These are phyloP conservation scores for Chorisops tibialis DNA, from an alignment of 2,888 invertebrate species.

Conservation along the genomic window DNA sequence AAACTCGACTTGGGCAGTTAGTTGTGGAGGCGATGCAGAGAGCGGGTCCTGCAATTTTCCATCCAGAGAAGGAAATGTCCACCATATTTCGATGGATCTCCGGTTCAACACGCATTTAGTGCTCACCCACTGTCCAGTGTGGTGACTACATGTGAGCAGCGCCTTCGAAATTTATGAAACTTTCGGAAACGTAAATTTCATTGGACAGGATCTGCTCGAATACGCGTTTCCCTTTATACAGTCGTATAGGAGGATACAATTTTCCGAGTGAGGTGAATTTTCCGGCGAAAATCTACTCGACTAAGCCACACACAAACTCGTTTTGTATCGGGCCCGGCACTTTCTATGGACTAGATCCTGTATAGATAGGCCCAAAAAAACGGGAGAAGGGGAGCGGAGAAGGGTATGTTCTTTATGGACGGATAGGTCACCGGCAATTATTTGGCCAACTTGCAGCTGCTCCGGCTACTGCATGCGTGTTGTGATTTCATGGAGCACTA, in stretches of 20 bases:
- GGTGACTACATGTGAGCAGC: conserved; percentile 11
- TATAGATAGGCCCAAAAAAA: too few relatives aligned
- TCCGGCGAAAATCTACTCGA: conserved; percentile 2
- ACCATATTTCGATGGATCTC: too few relatives aligned
- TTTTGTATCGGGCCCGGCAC: background rate
- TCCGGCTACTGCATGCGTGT: background rate
- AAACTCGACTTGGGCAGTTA: too few relatives aligned
- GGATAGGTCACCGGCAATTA: conserved; percentile 17
- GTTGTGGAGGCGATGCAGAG: too few relatives aligned
- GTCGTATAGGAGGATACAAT: conserved; percentile 3
- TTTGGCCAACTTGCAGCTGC: conserved; percentile 13
- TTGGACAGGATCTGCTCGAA: background rate
- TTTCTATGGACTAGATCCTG: too few relatives aligned
- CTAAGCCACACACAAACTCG: background rate
- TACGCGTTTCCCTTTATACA: background rate
- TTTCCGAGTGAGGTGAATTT: conserved; percentile 9
- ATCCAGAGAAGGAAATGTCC: too few relatives aligned
- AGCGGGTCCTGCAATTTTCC: too few relatives aligned
- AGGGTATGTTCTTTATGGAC: conserved; percentile 9
- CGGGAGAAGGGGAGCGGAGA: too few relatives aligned
- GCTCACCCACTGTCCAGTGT: conserved; percentile 18
- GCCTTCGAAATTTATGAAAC: conserved; percentile 21
- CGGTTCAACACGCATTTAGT: conserved; percentile 19
- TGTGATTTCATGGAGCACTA: conserved; percentile 11
- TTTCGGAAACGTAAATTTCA: conserved; percentile 15